Evolutionary conservation across 2,888 invertebrate species (phyloP).

Genomic region (Ormyrus pomaceus): DNA sequence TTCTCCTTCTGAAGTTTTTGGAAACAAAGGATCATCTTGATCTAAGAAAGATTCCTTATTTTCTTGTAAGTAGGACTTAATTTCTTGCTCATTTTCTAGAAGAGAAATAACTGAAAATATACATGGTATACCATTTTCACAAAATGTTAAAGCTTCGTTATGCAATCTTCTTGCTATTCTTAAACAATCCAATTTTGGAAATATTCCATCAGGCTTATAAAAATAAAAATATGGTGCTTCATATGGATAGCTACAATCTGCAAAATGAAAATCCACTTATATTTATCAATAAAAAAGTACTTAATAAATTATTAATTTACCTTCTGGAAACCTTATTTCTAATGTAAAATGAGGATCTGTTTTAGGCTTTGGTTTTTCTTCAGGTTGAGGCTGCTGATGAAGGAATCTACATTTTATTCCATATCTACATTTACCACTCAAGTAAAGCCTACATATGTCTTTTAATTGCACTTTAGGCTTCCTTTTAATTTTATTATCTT

Average conservation of each 20-base stretch:
- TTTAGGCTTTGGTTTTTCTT: slow-evolving; percentile 69
- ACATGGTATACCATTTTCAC: slow-evolving; percentile 83
- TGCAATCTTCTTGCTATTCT: slow-evolving; percentile 82
- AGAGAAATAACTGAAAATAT: slow-evolving; percentile 85
- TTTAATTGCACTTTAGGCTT: slow-evolving; percentile 77
- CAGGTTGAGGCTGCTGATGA: slow-evolving; percentile 78
- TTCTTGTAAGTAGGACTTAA: slow-evolving; percentile 79
- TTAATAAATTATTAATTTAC: slow-evolving; percentile 63
- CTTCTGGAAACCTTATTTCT: slow-evolving; percentile 85
- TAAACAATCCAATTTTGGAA: slow-evolving; percentile 81
- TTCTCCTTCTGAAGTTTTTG: slow-evolving; percentile 65
- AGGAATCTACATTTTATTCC: slow-evolving; percentile 86
- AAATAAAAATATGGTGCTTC: slow-evolving; percentile 85
- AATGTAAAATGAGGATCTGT: slow-evolving; percentile 78
- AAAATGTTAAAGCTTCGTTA: slow-evolving; percentile 82
- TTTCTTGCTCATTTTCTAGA: slow-evolving; percentile 83
- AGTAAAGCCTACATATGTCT: slow-evolving; percentile 81
- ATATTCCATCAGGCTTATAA: slow-evolving; percentile 77
- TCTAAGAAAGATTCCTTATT: slow-evolving; percentile 81
- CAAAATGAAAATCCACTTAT: slow-evolving; percentile 47
- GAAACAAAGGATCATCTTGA: slow-evolving; percentile 76
- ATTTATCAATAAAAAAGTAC: slow-evolving; percentile 30
- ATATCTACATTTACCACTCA: slow-evolving; percentile 83
- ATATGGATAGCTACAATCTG: slow-evolving; percentile 82
- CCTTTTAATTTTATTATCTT: slow-evolving; percentile 74